These are phyloP conservation scores for Cryptotis parvus DNA, from an alignment of 2,113 vertebrate genomes.

Conservation along the genomic window DNA sequence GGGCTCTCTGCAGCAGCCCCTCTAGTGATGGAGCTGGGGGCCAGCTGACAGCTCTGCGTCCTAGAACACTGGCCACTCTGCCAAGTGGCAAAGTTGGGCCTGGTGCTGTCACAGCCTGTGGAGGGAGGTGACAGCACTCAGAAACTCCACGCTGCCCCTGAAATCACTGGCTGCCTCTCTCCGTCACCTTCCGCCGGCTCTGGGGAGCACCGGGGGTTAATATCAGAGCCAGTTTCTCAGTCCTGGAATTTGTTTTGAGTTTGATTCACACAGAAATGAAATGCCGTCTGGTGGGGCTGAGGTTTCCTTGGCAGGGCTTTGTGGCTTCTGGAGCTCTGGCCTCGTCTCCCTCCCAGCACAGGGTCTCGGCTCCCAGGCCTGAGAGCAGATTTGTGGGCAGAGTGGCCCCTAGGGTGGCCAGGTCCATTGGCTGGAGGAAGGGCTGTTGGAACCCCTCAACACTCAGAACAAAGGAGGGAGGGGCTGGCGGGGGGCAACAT, in stretches of 20 bases:
- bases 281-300: conserved; percentile 69
- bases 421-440: background rate
- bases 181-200: background rate
- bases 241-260: conserved; percentile 78
- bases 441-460: background rate
- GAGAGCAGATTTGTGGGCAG: background rate
- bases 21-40: background rate
- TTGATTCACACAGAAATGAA: conserved; percentile 79
- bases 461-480: background rate
- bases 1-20: too few species aligned
- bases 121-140: too few species aligned
- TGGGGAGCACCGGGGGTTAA: conserved; percentile 57
- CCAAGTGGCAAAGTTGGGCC: too few species aligned
- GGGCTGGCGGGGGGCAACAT: background rate
- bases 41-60: background rate
- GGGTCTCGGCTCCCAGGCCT: background rate
- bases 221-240: conserved; percentile 53
- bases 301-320: conserved; percentile 58
- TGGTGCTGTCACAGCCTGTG: background rate
- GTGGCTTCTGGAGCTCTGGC: conserved; percentile 63
- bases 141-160: too few species aligned
- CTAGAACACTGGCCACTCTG: background rate
- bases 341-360: conserved; percentile 5
- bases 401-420: conserved; percentile 20
- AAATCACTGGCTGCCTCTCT: background rate